These are phyloP conservation scores for Nemotelus pantherinus DNA, from an alignment of 2,888 invertebrate species.

Conservation along the genomic window DNA sequence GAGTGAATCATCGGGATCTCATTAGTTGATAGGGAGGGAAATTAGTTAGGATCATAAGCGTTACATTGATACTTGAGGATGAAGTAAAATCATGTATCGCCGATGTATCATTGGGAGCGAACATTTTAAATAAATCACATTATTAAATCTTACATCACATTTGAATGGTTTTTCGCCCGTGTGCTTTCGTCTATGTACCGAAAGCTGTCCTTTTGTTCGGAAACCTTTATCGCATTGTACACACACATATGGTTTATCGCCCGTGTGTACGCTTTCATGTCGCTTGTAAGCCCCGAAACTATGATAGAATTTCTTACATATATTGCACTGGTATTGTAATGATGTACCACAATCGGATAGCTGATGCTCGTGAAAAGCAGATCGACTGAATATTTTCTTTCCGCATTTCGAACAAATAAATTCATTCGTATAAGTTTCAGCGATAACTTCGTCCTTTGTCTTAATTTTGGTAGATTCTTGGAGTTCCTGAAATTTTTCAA, in stretches of 20 bases:
- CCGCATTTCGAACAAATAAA: constrained; percentile 63
- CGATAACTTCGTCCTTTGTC: constrained; percentile 18
- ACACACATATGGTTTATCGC: constrained; percentile 58
- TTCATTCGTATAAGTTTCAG: constrained; percentile 48
- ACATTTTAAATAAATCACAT: too few relatives aligned
- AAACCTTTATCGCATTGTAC: constrained; percentile 61
- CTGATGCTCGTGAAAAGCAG: constrained; percentile 64
- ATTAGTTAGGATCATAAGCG: too few relatives aligned
- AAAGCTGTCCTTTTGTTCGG: constrained; percentile 61
- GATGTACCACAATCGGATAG: constrained; percentile 64
- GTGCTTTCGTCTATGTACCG: constrained; percentile 64
- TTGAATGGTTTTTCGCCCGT: constrained; percentile 67
- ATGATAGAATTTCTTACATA: constrained; percentile 64
- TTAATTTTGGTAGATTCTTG: constrained; percentile 51
- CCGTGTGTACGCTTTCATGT: constrained; percentile 64
- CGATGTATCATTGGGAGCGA: too few relatives aligned
- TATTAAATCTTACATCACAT: constrained; percentile 61
- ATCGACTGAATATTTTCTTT: constrained; percentile 62
- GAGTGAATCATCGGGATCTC: too few relatives aligned
- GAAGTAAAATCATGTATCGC: too few relatives aligned
- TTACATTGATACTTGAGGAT: too few relatives aligned
- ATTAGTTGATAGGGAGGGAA: too few relatives aligned
- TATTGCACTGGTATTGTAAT: constrained; percentile 61
- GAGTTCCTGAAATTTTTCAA: too few relatives aligned
- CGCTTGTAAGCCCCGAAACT: constrained; percentile 65